Evolutionary conservation across 2,888 invertebrate genomes (phyloP).

Genomic region (Limnephilus auricula): DNA sequence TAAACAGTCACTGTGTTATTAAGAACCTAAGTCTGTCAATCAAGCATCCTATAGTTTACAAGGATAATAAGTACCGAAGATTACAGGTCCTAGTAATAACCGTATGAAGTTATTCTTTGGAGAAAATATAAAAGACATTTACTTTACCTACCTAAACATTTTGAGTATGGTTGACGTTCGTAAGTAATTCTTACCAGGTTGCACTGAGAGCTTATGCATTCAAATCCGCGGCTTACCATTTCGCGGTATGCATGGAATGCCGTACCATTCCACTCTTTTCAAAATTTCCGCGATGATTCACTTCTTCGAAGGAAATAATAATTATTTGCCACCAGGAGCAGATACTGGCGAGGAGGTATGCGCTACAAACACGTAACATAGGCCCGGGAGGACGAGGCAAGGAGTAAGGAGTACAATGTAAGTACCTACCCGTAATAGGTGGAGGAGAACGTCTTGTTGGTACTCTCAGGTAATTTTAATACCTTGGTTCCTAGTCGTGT

Average conservation of each 20-base stretch:
- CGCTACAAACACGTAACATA: background rate
- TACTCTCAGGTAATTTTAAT: conserved; percentile 11
- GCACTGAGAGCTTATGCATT: background rate
- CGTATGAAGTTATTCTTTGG: no score
- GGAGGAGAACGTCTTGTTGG: background rate
- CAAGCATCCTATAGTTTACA: no score
- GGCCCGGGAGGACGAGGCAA: background rate
- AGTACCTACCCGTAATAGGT: background rate
- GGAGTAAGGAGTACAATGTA: background rate
- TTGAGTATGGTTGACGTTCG: no score
- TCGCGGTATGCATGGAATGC: background rate
- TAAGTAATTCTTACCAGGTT: no score
- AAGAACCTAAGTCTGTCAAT: no score
- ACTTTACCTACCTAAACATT: no score
- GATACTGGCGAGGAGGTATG: background rate
- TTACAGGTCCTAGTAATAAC: no score
- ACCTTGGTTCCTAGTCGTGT: conserved; percentile 18
- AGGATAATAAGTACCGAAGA: no score
- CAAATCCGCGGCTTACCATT: background rate
- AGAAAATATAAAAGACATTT: no score
- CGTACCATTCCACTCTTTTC: background rate
- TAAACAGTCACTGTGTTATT: no score
- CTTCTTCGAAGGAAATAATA: background rate
- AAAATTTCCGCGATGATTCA: background rate
- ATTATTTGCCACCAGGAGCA: background rate